Base-by-base conservation (phyloP, 2,113 vertebrate genomes). In the Ploceus nigricollis region DNA sequence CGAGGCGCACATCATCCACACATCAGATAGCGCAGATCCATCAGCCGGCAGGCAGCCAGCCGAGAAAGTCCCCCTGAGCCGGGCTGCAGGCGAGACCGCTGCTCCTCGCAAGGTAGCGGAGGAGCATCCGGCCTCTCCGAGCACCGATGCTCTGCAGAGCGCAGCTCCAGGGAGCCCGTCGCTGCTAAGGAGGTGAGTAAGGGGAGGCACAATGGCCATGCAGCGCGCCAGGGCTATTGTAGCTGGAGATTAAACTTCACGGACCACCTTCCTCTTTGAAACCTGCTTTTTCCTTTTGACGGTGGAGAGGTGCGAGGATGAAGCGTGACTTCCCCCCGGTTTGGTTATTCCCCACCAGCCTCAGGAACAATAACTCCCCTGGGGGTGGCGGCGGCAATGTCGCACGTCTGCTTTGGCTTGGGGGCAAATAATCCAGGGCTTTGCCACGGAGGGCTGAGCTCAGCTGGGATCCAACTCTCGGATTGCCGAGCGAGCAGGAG, bases 1-100 rank as follows among this genome's bases (percentile, higher is more conserved):
- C 72, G 82, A 89, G 95, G 94, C 82, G 78, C 95, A 40, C 95
- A 93, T 92, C 94, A 76, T 82, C 70, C 92, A 37, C 94, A 63
- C 86, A 78, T 48, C 84, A 65, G 91, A 68, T 12, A 84, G 30
- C 84, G 79, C 94, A 75, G 89, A 86, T 83, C 86, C 93, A 23
- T 56, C 95, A 22, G 88, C 65, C 58, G 95, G 64, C 86, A 24
- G 64, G 48, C 76, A 78, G 95, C 31, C 91, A n/a, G 83, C 66
- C 54, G 8, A 76, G 78, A 35, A 44, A 48, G 44, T 51, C 90
- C 77, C 78, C n/a, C 39, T 15, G 42, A 65, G 42, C 58, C 16
- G 13, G 75, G 87, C 94, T 81, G 71, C 65, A 10, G n/a, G 78
- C 24, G 23, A 84, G 25, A 64, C 44, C 47, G 4, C 93, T 25